Percentiles rank a stretch among this genome's conserved stretches.
phyloP scores from a whole-genome alignment of 2,888 invertebrate genomes.

The Chesias legatella region DNA sequence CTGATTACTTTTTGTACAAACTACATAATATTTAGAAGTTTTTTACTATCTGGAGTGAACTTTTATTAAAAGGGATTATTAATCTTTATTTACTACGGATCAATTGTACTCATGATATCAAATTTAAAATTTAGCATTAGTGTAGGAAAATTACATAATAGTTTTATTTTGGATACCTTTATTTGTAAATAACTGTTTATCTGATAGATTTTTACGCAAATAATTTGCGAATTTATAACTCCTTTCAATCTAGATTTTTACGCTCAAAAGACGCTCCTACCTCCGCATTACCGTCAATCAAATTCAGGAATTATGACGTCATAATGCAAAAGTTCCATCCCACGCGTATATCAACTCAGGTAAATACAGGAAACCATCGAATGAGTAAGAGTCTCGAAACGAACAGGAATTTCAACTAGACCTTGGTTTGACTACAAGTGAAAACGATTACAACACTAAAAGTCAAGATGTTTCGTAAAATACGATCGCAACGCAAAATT shows the following conservation, averaged over 20 bases:
- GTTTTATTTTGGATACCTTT: conserved; percentile 10
- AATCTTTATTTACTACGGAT: conserved; percentile 21
- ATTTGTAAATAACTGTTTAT: conserved; percentile 7
- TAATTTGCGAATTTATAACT: no score
- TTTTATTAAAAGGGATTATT: conserved; percentile 25
- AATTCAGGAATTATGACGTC: not conserved
- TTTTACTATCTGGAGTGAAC: conserved; percentile 17
- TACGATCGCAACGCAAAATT: conserved; percentile 51
- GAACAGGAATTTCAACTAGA: conserved; percentile 38
- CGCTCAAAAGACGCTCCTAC: no score
- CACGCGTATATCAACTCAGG: conserved; percentile 20
- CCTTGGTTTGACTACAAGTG: conserved; percentile 66
- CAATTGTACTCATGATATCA: conserved; percentile 24
- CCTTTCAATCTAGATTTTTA: no score
- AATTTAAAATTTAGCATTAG: conserved; percentile 23
- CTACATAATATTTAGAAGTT: no score
- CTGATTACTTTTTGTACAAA: conserved; percentile 10
- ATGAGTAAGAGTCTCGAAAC: conserved; percentile 29
- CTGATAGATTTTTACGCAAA: conserved; percentile 3
- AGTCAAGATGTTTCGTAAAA: conserved; percentile 58
- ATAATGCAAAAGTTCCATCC: conserved; percentile 14
- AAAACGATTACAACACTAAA: conserved; percentile 69
- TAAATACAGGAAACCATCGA: conserved; percentile 23
- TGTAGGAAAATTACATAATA: conserved; percentile 15
- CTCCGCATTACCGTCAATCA: not conserved